Evolutionary conservation across 2,797 vertebrate species (phyloP).

Genomic region (Harpagifer antarcticus): DNA sequence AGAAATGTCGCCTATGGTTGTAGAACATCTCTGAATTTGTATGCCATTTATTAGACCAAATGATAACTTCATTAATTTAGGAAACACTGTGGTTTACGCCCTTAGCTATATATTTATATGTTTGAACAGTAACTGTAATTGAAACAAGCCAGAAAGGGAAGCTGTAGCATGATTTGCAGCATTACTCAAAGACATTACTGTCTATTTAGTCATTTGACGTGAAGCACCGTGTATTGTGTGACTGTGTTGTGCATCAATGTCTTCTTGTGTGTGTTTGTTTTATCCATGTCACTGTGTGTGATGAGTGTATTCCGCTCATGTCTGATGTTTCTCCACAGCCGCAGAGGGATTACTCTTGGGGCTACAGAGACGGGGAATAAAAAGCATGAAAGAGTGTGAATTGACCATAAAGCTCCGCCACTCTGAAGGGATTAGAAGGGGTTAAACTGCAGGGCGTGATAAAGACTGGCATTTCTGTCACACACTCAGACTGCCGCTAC

Average conservation of each 20-base stretch:
- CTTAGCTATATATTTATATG: no score
- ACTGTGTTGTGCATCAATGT: neutral
- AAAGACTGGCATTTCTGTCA: conserved; percentile 58
- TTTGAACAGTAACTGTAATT: neutral
- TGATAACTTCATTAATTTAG: no score
- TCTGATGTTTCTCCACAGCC: conserved; percentile 58
- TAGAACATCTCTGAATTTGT: no score
- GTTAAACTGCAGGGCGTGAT: conserved; percentile 73
- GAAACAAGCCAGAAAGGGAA: neutral
- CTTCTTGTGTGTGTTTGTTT: conserved; percentile 7
- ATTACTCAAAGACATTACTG: neutral
- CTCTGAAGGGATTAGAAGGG: conserved; percentile 78
- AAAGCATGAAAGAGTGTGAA: conserved; percentile 71
- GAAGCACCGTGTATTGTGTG: neutral
- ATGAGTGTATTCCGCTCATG: conserved; percentile 51
- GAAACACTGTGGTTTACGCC: no score
- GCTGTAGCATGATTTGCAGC: neutral
- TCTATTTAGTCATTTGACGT: neutral
- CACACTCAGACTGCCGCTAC: conserved; percentile 46
- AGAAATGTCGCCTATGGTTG: no score
- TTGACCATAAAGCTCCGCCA: conserved; percentile 69
- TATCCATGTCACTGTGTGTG: conserved; percentile 25
- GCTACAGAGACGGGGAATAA: conserved; percentile 45
- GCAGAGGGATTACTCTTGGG: conserved; percentile 63
- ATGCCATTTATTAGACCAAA: no score